Percentiles rank a stretch among this genome's conserved stretches.
Conservation (phyloP, 2,888 invertebrate genomes). For the Drosophila rellima region DNA sequence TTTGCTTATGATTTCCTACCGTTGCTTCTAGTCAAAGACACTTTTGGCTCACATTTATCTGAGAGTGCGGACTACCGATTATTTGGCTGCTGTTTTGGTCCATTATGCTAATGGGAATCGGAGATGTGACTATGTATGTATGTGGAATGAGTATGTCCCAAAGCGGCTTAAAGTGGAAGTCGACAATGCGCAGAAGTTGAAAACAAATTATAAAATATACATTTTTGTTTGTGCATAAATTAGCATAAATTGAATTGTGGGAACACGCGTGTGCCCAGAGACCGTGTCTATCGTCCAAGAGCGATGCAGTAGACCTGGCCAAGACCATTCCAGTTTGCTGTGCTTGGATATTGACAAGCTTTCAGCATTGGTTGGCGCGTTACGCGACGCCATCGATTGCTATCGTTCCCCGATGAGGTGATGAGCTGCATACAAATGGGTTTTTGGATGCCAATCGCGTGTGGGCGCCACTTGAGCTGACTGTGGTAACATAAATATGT, state of each 20-base stretch:
- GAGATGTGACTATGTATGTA: slow-evolving; percentile 21
- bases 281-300: background rate
- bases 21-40: slow-evolving; percentile 26
- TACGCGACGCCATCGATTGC: slow-evolving; percentile 70
- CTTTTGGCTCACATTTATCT: slow-evolving; percentile 38
- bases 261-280: slow-evolving; percentile 50
- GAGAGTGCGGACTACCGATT: slow-evolving; percentile 35
- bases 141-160: slow-evolving; percentile 37
- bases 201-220: slow-evolving; percentile 61
- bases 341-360: slow-evolving; percentile 63
- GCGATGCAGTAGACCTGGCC: background rate
- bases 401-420: slow-evolving; percentile 49
- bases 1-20: slow-evolving; percentile 49
- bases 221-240: slow-evolving; percentile 59
- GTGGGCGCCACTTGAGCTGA: slow-evolving; percentile 71
- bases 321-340: slow-evolving; percentile 24
- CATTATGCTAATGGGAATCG: slow-evolving; percentile 65
- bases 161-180: slow-evolving; percentile 53
- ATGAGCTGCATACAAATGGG: slow-evolving; percentile 76
- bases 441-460: slow-evolving; percentile 41
- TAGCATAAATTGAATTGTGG: slow-evolving; percentile 69
- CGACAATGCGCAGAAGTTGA: slow-evolving; percentile 53
- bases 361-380: slow-evolving; percentile 71
- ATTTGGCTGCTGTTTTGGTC: slow-evolving; percentile 46
- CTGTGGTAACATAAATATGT: slow-evolving; percentile 20